phyloP scores from a whole-genome alignment of 2,797 vertebrate species.

The Clarias platycephalus region DNA sequence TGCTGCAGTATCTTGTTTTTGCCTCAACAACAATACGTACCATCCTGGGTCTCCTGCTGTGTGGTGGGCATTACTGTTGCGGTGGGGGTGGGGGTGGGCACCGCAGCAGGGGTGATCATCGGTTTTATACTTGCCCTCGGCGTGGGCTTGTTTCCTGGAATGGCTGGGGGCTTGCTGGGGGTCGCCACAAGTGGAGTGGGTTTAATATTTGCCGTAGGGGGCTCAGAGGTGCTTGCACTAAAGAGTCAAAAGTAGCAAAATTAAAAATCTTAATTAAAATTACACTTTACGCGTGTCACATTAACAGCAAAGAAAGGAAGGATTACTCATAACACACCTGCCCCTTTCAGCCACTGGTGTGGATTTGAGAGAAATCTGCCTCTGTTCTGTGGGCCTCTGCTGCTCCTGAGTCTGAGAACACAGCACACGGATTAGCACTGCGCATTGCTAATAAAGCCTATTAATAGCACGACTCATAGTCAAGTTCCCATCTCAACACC shows the following conservation, averaged over 20 bases:
- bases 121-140: slow-evolving; percentile 97
- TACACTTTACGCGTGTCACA: too few species aligned
- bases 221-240: slow-evolving; percentile 91
- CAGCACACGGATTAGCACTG: not conserved
- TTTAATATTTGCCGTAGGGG: slow-evolving; percentile 97
- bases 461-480: not conserved
- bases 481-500: not conserved
- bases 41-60: slow-evolving; percentile 94
- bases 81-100: slow-evolving; percentile 92
- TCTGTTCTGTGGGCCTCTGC: slow-evolving; percentile 81
- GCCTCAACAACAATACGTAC: slow-evolving; percentile 61
- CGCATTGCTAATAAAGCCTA: not conserved
- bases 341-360: slow-evolving; percentile 91
- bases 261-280: not conserved
- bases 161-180: slow-evolving; percentile 89
- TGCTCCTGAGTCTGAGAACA: slow-evolving; percentile 85
- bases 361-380: slow-evolving; percentile 91
- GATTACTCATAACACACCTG: slow-evolving; percentile 76
- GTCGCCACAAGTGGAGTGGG: slow-evolving; percentile 93
- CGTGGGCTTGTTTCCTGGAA: slow-evolving; percentile 92
- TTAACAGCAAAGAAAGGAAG: not conserved
- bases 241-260: slow-evolving; percentile 6
- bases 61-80: slow-evolving; percentile 99
- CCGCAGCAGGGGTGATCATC: slow-evolving; percentile 94
- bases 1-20: not conserved